Conservation (phyloP, 2,113 vertebrate species). For the Rattus rattus region DNA sequence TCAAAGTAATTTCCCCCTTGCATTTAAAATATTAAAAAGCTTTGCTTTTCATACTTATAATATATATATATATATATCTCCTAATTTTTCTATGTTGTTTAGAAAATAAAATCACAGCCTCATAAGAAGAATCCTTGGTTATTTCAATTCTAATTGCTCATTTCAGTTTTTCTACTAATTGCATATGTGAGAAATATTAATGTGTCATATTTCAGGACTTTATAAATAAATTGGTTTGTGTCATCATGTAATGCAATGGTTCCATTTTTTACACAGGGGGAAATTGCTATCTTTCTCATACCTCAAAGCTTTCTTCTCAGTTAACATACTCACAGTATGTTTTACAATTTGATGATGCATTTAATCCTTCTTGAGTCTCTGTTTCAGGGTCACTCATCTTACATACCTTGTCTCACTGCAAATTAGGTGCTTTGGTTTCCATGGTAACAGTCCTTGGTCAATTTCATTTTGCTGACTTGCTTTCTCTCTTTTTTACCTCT, state of each 20-base stretch:
- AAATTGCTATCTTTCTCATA: background rate
- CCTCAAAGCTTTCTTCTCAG: background rate
- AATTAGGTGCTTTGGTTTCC: background rate
- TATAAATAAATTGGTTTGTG: background rate
- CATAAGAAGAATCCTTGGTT: background rate
- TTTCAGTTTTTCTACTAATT: background rate
- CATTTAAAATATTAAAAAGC: background rate
- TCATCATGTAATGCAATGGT: background rate
- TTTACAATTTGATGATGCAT: background rate
- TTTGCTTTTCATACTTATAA: background rate
- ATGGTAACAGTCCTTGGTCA: background rate
- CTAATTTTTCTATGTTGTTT: background rate
- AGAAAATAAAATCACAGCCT: background rate
- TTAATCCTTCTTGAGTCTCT: background rate
- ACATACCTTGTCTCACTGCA: background rate
- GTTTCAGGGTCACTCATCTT: background rate
- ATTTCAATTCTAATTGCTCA: background rate
- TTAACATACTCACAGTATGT: background rate
- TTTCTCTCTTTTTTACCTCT: background rate
- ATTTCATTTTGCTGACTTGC: background rate
- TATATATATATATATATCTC: background rate
- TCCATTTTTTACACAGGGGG: background rate
- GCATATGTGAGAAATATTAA: background rate
- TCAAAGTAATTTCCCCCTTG: background rate
- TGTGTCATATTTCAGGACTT: background rate